Conservation (phyloP, 2,888 invertebrate species). For the Timema cristinae region DNA sequence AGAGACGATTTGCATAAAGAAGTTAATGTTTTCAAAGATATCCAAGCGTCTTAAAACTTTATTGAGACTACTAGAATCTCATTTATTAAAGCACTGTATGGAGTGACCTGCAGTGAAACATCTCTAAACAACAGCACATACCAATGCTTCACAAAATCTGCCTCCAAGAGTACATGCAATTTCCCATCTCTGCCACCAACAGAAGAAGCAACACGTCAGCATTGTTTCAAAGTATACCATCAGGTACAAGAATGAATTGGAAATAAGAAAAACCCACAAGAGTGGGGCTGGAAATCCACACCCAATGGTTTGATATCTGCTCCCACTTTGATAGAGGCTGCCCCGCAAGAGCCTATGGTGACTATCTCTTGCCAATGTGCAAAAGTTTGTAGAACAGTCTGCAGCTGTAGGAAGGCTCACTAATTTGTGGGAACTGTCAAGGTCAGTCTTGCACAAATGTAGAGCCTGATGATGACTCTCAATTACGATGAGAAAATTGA, state of each 20-base stretch:
- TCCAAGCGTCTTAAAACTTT: background rate
- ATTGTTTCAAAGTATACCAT: background rate
- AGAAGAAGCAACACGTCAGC: background rate
- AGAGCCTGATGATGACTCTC: too few species aligned
- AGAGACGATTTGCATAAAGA: background rate
- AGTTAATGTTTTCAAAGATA: slow-evolving; percentile 1
- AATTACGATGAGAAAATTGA: too few species aligned
- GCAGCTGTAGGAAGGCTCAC: too few species aligned
- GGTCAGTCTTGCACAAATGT: too few species aligned
- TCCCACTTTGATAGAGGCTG: too few species aligned
- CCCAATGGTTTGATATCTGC: too few species aligned
- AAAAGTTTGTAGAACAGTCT: too few species aligned
- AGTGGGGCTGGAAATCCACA: too few species aligned
- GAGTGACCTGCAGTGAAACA: background rate
- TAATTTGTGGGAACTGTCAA: too few species aligned
- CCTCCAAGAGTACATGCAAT: background rate
- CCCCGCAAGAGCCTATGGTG: too few species aligned
- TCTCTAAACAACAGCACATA: background rate
- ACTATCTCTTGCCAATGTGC: too few species aligned
- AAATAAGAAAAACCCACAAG: background rate
- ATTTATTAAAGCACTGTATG: background rate
- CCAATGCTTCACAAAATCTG: background rate
- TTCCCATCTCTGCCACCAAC: background rate
- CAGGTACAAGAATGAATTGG: background rate
- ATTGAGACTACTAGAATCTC: background rate